A percentile compares a stretch with the other conserved stretches of the same genome.
Conservation (phyloP, 2,888 invertebrate genomes). For the Acrocera orbiculus region DNA sequence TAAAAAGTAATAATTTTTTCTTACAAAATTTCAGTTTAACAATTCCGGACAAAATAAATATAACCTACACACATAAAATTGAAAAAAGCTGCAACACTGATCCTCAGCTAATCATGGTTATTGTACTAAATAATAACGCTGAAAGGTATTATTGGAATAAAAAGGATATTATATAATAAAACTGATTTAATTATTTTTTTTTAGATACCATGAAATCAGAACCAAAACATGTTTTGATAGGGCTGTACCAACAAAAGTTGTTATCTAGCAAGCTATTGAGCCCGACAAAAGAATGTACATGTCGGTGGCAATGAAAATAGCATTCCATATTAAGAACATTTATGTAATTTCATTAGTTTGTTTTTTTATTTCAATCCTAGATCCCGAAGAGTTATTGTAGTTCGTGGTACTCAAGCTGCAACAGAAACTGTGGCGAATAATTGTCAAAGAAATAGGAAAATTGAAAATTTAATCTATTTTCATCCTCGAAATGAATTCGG, state of each 20-base stretch:
- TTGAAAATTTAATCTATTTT: no score
- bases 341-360: no score
- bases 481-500: no score
- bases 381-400: no score
- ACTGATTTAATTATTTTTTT: no score
- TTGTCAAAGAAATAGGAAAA: no score
- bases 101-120: slow-evolving; percentile 46
- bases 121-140: slow-evolving; percentile 46
- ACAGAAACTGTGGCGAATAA: no score
- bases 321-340: slow-evolving; percentile 85
- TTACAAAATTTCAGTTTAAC: slow-evolving; percentile 15
- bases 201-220: slow-evolving; percentile 68
- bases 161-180: neutral
- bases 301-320: slow-evolving; percentile 81
- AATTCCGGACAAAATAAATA: slow-evolving; percentile 41
- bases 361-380: no score
- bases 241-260: slow-evolving; percentile 50
- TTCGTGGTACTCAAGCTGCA: no score
- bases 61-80: slow-evolving; percentile 40
- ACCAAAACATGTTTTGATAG: slow-evolving; percentile 64
- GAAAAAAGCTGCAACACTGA: slow-evolving; percentile 37
- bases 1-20: neutral
- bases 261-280: slow-evolving; percentile 24
- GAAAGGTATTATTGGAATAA: slow-evolving; percentile 35
- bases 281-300: slow-evolving; percentile 34